These are phyloP conservation scores for Nasonovia ribisnigri DNA, from an alignment of 2,888 invertebrate species.

Conservation along the genomic window DNA sequence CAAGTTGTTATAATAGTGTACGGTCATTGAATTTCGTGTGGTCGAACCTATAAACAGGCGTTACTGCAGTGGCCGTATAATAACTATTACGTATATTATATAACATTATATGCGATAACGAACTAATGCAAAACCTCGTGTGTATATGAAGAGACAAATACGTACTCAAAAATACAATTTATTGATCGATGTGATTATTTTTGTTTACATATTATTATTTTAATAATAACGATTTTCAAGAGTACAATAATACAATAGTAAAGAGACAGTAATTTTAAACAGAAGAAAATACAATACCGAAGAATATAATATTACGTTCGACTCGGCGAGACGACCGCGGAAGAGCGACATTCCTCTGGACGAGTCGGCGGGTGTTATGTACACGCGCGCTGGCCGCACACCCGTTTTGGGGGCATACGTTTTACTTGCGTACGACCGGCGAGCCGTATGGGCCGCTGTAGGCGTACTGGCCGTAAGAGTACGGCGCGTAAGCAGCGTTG, in stretches of 20 bases:
- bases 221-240: not conserved
- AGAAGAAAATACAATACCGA: not conserved
- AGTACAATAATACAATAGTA: not conserved
- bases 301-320: not conserved
- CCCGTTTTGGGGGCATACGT: not conserved
- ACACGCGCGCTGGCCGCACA: not conserved
- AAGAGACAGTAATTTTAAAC: not conserved
- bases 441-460: constrained; percentile 3
- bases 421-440: constrained; percentile 9
- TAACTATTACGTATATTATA: too few relatives aligned
- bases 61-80: too few relatives aligned
- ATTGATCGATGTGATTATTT: not conserved
- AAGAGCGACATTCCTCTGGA: not conserved
- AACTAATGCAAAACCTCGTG: not conserved
- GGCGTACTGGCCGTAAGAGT: constrained; percentile 43
- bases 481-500: constrained; percentile 28
- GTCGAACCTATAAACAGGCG: too few relatives aligned
- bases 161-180: not conserved
- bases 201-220: not conserved
- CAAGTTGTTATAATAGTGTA: too few relatives aligned
- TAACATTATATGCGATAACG: too few relatives aligned
- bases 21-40: too few relatives aligned
- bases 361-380: too few relatives aligned
- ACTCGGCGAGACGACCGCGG: not conserved
- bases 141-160: not conserved